These are phyloP conservation scores for Chanos chanos DNA, from an alignment of 2,797 vertebrate genomes.

Conservation along the genomic window DNA sequence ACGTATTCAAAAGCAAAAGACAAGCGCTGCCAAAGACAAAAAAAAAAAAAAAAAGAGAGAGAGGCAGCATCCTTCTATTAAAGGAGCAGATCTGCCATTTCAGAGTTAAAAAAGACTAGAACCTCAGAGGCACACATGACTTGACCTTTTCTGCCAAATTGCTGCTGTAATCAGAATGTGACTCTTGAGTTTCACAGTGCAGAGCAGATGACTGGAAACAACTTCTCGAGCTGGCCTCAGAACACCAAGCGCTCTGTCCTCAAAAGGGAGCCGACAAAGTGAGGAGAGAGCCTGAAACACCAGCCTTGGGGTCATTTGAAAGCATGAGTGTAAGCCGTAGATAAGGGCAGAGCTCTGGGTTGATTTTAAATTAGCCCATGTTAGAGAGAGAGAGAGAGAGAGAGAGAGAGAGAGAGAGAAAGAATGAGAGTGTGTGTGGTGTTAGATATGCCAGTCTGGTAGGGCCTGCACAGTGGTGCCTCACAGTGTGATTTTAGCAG, in stretches of 20 bases:
- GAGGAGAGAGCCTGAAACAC: not conserved
- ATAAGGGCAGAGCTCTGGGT: not conserved
- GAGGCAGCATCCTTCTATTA: not conserved
- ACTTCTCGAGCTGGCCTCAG: conserved; percentile 1
- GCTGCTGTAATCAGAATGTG: conserved; percentile 1
- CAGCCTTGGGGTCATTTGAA: not conserved
- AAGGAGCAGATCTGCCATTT: not conserved
- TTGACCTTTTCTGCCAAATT: conserved; percentile 1
- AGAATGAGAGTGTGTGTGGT: not conserved
- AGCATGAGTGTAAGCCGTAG: not conserved
- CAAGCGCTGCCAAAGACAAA: too few species aligned
- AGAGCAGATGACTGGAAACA: not conserved
- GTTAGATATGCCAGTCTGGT: conserved; percentile 10
- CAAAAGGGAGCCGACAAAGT: not conserved
- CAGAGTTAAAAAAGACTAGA: conserved; percentile 1
- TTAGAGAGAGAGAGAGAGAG: conserved; percentile 11
- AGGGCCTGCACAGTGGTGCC: not conserved
- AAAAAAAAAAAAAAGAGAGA: not conserved
- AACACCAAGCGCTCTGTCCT: not conserved
- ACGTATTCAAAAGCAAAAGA: too few species aligned
- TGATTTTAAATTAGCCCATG: conserved; percentile 5
- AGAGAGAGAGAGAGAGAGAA: not conserved
- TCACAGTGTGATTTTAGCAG: not conserved
- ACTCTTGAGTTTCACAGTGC: not conserved
- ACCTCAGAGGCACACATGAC: not conserved